Evolutionary conservation across 2,113 vertebrate species (phyloP).

Genomic region (Sciurus niger): DNA sequence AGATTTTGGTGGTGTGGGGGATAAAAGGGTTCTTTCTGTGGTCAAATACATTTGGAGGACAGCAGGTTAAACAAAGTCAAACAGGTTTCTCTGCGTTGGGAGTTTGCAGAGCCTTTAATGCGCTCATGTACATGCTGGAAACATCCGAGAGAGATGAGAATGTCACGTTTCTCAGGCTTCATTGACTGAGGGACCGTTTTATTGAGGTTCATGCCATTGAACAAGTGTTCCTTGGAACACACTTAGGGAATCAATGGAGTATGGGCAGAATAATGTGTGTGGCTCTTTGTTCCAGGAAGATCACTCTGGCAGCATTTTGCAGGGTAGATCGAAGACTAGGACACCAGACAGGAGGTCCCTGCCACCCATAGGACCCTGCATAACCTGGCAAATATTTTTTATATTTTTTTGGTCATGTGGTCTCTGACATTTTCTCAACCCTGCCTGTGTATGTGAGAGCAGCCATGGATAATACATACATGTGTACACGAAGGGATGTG

Average conservation of each 20-base stretch:
- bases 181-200: neutral
- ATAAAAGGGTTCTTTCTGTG: neutral
- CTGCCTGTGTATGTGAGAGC: neutral
- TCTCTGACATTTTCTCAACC: neutral
- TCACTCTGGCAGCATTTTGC: neutral
- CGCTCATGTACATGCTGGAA: neutral
- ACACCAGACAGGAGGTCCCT: neutral
- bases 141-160: neutral
- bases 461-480: fast-evolving
- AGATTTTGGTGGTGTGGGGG: neutral
- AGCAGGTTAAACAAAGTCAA: neutral
- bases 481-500: fast-evolving
- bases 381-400: neutral
- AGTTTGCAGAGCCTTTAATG: neutral
- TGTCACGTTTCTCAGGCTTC: neutral
- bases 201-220: neutral
- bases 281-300: neutral
- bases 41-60: neutral
- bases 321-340: neutral
- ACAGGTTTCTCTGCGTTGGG: neutral
- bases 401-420: fast-evolving
- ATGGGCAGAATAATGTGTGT: neutral
- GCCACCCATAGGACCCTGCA: neutral
- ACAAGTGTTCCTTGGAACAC: neutral
- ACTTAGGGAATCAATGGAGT: neutral